Evolutionary conservation across 2,797 vertebrate genomes (phyloP).

Genomic region (Acanthurus leucopareius): DNA sequence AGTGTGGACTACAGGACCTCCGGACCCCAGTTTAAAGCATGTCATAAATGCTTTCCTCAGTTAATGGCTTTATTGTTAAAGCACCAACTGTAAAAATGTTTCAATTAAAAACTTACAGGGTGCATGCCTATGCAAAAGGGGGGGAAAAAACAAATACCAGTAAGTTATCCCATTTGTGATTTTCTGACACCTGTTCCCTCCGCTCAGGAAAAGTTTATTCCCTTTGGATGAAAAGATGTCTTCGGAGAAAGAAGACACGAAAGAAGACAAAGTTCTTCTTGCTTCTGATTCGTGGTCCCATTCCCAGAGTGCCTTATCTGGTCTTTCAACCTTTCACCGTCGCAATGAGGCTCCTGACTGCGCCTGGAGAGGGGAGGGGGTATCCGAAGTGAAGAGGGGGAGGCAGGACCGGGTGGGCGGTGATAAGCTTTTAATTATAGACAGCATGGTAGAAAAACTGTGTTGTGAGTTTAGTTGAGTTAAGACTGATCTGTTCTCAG

Average conservation of each 20-base stretch:
- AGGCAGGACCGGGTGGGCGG: slow-evolving; percentile 70
- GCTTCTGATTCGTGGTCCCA: slow-evolving; percentile 75
- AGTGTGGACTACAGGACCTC: slow-evolving; percentile 34
- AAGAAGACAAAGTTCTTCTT: slow-evolving; percentile 72
- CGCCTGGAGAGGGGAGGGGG: slow-evolving; percentile 48
- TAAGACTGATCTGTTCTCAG: background rate
- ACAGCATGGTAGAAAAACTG: background rate
- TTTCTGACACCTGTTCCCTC: slow-evolving; percentile 51
- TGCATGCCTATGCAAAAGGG: slow-evolving; percentile 26
- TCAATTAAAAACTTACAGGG: background rate
- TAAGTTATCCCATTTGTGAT: slow-evolving; percentile 75
- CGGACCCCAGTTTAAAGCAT: slow-evolving; percentile 51
- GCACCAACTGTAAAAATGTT: background rate
- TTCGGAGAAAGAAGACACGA: slow-evolving; percentile 62
- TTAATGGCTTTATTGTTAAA: slow-evolving; percentile 8
- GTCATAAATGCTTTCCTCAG: slow-evolving; percentile 42
- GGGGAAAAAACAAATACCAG: background rate
- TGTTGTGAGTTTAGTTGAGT: background rate
- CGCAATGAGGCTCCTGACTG: slow-evolving; percentile 59
- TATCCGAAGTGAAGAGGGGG: slow-evolving; percentile 45
- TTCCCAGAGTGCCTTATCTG: slow-evolving; percentile 71
- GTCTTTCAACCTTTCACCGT: slow-evolving; percentile 50
- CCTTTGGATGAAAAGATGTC: slow-evolving; percentile 68
- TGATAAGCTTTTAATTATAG: slow-evolving; percentile 25
- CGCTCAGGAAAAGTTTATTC: slow-evolving; percentile 55